Percentiles rank a stretch among this genome's conserved stretches.
These are phyloP conservation scores for Dendropsophus ebraccatus DNA, from an alignment of 2,113 vertebrate genomes.

Conservation along the genomic window DNA sequence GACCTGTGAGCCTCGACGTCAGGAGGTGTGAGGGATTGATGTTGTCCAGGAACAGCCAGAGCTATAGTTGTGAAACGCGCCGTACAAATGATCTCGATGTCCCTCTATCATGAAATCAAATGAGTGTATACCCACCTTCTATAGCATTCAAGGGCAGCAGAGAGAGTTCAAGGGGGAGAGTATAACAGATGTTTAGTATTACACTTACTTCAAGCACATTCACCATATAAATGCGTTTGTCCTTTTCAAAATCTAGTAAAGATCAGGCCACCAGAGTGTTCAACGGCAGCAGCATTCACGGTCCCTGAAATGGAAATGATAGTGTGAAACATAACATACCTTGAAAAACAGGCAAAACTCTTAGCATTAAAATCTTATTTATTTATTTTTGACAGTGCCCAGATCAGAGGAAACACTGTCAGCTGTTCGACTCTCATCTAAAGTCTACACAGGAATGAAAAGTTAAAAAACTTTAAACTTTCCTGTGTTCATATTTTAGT, in stretches of 20 bases:
- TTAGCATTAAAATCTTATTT: too few relatives aligned
- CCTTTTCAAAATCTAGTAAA: background rate
- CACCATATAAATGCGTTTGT: background rate
- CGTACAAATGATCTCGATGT: constrained; percentile 52
- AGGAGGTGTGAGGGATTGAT: constrained; percentile 57
- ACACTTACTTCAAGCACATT: background rate
- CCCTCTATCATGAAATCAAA: constrained; percentile 56
- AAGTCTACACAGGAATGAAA: too few relatives aligned
- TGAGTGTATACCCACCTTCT: constrained; percentile 41
- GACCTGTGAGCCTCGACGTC: constrained; percentile 52
- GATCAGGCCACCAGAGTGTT: background rate
- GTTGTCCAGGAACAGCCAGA: constrained; percentile 41
- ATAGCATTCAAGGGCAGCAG: constrained; percentile 40
- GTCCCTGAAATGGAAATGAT: background rate
- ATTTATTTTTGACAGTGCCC: too few relatives aligned
- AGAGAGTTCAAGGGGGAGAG: constrained; percentile 50
- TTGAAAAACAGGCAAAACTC: too few relatives aligned
- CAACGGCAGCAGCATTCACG: too few relatives aligned
- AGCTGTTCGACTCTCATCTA: too few relatives aligned
- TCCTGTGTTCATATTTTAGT: too few relatives aligned
- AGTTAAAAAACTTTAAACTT: too few relatives aligned
- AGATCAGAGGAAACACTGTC: too few relatives aligned
- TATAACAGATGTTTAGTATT: constrained; percentile 2
- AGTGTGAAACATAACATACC: background rate
- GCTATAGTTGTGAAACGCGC: constrained; percentile 41